phyloP scores from a whole-genome alignment of 2,888 invertebrate genomes.

The Lagria hirta region DNA sequence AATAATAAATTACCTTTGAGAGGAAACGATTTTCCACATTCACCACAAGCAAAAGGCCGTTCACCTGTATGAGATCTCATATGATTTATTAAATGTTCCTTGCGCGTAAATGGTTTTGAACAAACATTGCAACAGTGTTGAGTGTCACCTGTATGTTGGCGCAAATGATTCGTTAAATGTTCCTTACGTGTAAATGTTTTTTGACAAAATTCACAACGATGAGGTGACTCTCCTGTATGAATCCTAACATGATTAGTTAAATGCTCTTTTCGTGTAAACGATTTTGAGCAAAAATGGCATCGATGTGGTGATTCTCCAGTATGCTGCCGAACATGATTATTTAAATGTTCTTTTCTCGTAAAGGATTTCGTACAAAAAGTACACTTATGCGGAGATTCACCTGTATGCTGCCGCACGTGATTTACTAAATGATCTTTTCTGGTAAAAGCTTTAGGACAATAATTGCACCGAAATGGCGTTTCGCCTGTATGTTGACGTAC shows the following conservation, averaged over 20 bases:
- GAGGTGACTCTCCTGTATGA: conserved; percentile 71
- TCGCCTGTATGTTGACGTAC: conserved; percentile 85
- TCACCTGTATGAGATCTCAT: conserved; percentile 80
- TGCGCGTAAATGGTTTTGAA: conserved; percentile 81
- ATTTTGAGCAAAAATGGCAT: conserved; percentile 83
- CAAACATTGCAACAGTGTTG: conserved; percentile 84
- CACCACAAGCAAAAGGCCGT: conserved; percentile 79
- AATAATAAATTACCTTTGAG: conserved; percentile 79
- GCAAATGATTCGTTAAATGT: conserved; percentile 81
- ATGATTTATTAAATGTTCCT: conserved; percentile 79
- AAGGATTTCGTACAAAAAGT: conserved; percentile 85
- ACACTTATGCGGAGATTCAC: conserved; percentile 85
- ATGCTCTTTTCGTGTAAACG: conserved; percentile 82
- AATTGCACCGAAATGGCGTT: conserved; percentile 76
- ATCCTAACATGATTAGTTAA: conserved; percentile 73
- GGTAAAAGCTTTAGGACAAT: conserved; percentile 77
- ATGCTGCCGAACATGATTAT: conserved; percentile 82
- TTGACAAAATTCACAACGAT: conserved; percentile 75
- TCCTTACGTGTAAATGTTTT: conserved; percentile 79
- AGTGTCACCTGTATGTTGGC: conserved; percentile 86
- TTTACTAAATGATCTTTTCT: conserved; percentile 75
- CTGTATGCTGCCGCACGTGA: conserved; percentile 75
- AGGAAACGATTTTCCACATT: conserved; percentile 85
- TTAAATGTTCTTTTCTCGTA: conserved; percentile 82
- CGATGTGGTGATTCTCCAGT: conserved; percentile 75